A percentile compares a stretch with the other conserved stretches of the same genome.
Evolutionary conservation across 1,140 invertebrate species (phyloP).

Genomic region (Drosophila ohnishii): DNA sequence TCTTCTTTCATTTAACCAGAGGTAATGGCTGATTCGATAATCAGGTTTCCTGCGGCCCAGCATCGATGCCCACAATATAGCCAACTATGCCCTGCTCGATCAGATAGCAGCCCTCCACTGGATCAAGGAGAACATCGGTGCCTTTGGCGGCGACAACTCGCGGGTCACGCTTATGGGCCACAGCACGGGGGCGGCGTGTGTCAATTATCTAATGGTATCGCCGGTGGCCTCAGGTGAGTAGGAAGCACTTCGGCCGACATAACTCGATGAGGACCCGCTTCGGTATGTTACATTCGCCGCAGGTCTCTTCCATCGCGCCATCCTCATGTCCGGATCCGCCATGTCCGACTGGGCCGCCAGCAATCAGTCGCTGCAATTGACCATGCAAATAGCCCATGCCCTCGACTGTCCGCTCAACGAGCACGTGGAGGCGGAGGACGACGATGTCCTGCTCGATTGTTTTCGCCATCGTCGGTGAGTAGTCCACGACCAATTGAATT

Average conservation of each 20-base stretch:
- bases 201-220: conserved; percentile 94
- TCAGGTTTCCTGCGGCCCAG: conserved; percentile 92
- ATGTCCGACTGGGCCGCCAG: conserved; percentile 94
- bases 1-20: not conserved
- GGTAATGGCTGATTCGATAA: not conserved
- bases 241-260: conserved; percentile 8
- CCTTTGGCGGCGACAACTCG: conserved; percentile 93
- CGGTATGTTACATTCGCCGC: conserved; percentile 22
- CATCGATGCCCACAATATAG: conserved; percentile 87
- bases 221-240: conserved; percentile 88
- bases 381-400: conserved; percentile 90
- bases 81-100: conserved; percentile 95
- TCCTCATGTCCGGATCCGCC: conserved; percentile 97
- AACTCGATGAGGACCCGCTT: conserved; percentile 31
- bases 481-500: conserved; percentile 59
- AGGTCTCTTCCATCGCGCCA: conserved; percentile 95
- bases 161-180: conserved; percentile 96
- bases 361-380: conserved; percentile 90
- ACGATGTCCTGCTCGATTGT: conserved; percentile 84
- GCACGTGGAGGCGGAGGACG: conserved; percentile 85
- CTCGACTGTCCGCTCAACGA: conserved; percentile 88
- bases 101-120: conserved; percentile 94
- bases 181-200: conserved; percentile 95
- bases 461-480: conserved; percentile 85
- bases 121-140: conserved; percentile 93